Evolutionary conservation across 2,113 vertebrate genomes (phyloP).

Genomic region (Aegypius monachus): DNA sequence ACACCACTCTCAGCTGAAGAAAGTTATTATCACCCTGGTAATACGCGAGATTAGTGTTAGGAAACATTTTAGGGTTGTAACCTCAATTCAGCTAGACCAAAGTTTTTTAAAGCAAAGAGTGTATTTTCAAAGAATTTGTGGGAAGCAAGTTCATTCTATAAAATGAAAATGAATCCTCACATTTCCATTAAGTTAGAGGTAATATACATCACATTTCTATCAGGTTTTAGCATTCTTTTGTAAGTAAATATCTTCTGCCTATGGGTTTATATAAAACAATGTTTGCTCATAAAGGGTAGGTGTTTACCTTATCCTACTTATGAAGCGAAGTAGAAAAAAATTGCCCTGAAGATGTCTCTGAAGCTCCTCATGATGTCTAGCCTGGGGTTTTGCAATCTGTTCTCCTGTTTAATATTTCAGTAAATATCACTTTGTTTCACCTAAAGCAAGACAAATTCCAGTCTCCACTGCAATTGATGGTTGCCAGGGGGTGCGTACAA

Average conservation of each 20-base stretch:
- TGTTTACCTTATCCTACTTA: conserved; percentile 73
- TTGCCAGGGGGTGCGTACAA: conserved; percentile 22
- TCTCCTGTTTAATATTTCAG: conserved; percentile 73
- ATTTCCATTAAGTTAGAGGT: neutral
- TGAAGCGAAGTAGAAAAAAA: conserved; percentile 67
- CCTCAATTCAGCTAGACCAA: conserved; percentile 1
- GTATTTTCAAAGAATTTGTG: neutral
- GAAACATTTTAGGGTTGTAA: conserved; percentile 53
- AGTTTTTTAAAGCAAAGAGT: neutral
- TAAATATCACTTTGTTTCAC: conserved; percentile 74
- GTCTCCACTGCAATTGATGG: conserved; percentile 53
- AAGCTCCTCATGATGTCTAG: conserved; percentile 62
- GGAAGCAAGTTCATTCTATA: neutral
- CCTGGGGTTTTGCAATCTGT: conserved; percentile 73
- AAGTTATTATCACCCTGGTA: conserved; percentile 49
- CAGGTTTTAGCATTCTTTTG: conserved; percentile 16
- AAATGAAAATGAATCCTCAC: neutral
- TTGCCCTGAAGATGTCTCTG: conserved; percentile 64
- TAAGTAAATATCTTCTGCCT: conserved; percentile 39
- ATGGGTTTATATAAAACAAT: conserved; percentile 46
- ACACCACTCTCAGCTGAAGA: conserved; percentile 1
- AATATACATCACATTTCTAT: neutral
- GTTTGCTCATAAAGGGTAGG: conserved; percentile 62
- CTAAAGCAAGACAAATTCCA: conserved; percentile 72
- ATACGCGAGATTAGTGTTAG: conserved; percentile 46